These are phyloP conservation scores for Erpornis zantholeuca DNA, from an alignment of 2,113 vertebrate species.

Conservation along the genomic window DNA sequence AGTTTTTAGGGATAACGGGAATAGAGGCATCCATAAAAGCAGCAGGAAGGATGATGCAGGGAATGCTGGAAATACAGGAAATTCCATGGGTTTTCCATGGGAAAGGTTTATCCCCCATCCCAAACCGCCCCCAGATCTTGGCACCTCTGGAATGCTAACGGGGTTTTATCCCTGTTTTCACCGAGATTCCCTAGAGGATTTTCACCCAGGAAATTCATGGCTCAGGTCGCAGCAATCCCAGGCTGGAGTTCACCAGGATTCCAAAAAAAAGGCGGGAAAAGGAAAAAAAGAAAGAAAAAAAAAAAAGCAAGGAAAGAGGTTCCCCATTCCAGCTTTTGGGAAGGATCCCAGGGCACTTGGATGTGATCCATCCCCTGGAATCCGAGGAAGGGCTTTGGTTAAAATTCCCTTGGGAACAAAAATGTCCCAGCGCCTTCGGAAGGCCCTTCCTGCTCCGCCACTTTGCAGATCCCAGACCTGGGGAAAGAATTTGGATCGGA, in stretches of 20 bases:
- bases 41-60: not conserved
- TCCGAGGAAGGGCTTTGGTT: not conserved
- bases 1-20: not conserved
- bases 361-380: not conserved
- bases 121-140: not conserved
- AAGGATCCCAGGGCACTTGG: not conserved
- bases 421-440: accelerated
- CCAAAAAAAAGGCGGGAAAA: not conserved
- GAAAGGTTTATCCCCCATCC: not conserved
- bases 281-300: too few species aligned
- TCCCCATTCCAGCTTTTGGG: not conserved
- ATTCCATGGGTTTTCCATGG: not conserved
- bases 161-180: not conserved
- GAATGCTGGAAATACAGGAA: not conserved
- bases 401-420: not conserved
- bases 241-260: not conserved
- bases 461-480: not conserved
- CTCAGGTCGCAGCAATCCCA: accelerated
- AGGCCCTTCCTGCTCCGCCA: not conserved
- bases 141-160: accelerated
- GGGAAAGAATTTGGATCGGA: accelerated
- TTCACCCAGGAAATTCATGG: not conserved
- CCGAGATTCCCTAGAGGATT: not conserved
- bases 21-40: not conserved
- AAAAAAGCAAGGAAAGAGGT: not conserved